A percentile compares a stretch with the other conserved stretches of the same genome.
phyloP scores from a whole-genome alignment of 2,888 invertebrate genomes.

The Heteromyza rotundicornis region DNA sequence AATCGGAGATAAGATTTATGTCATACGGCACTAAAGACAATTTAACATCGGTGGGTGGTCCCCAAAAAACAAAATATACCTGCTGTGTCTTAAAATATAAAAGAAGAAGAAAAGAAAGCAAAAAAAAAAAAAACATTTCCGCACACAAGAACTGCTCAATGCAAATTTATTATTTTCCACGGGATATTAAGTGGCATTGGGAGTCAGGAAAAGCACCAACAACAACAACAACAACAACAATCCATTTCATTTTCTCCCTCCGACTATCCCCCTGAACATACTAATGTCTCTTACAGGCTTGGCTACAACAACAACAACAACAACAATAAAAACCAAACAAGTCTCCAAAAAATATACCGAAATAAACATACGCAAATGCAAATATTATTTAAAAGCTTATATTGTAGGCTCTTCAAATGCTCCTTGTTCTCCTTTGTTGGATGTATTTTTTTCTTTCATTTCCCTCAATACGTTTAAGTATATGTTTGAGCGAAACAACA shows the following conservation, averaged over 20 bases:
- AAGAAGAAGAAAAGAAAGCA: too few species aligned
- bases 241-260: too few species aligned
- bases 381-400: background rate
- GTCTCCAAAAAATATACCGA: background rate
- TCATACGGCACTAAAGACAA: conserved; percentile 8
- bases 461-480: background rate
- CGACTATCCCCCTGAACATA: too few species aligned
- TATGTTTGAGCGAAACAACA: background rate
- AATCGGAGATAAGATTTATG: conserved; percentile 14
- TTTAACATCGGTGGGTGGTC: conserved; percentile 4
- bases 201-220: background rate
- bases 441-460: background rate
- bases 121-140: background rate
- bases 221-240: too few species aligned
- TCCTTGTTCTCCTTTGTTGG: background rate
- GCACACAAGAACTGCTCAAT: conserved; percentile 1
- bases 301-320: too few species aligned
- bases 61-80: background rate
- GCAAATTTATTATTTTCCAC: conserved; percentile 5
- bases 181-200: conserved; percentile 6
- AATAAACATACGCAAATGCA: conserved; percentile 4
- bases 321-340: too few species aligned
- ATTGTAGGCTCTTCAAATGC: too few species aligned
- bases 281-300: too few species aligned
- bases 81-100: conserved; percentile 2